Evolutionary conservation across 2,113 vertebrate genomes (phyloP), one percentile per base, ranked within the genome.

Genomic region (Lonchura striata): DNA sequence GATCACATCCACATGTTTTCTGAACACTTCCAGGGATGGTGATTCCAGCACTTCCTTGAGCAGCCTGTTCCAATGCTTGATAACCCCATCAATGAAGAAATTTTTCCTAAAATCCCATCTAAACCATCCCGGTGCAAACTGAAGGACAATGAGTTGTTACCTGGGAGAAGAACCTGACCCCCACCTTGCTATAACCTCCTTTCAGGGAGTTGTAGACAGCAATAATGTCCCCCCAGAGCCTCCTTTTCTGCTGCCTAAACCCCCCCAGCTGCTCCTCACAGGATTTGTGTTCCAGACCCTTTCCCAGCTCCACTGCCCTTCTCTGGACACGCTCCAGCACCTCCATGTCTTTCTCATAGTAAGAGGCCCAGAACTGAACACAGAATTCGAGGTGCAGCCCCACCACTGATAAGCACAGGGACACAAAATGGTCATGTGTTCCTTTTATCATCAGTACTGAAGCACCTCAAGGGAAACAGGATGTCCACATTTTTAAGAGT

Each of bases 301-400:
- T 46, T 44, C 2, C 9, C 39, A 52, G 15, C 23, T 20, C 52
- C 27, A 11, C 0, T 52, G 37, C 3, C 19, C 60, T 74, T 81
- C 28, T 30, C 56, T 41, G 41, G 41, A 61, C n/a, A 28, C 0
- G 0, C n/a, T 46, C 15, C 33, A 66, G 33, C 39, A 24, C 2
- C n/a, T 39, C 52, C 3, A 12, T n/a, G 28, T 17, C 6, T 24
- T 66, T 14, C 53, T 37, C 0, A 0, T 12, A 60, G 20, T 22
- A n/a, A 46, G 13, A 44, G 16, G 23, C 24, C 23, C 60, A 24
- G 15, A 60, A 44, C 6, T 15, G 20, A 66, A 14, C 19, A 44
- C 23, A 53, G 69, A 30, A 60, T 46, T 52, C 0, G 1, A 82
- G 61, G 23, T 59, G 33, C 24, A 33, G 13, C n/a, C 33, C 11